A percentile compares a stretch with the other conserved stretches of the same genome.
Conservation (phyloP, 53 echinoderm and acorn worm species). For the Paracentrotus lividus region DNA sequence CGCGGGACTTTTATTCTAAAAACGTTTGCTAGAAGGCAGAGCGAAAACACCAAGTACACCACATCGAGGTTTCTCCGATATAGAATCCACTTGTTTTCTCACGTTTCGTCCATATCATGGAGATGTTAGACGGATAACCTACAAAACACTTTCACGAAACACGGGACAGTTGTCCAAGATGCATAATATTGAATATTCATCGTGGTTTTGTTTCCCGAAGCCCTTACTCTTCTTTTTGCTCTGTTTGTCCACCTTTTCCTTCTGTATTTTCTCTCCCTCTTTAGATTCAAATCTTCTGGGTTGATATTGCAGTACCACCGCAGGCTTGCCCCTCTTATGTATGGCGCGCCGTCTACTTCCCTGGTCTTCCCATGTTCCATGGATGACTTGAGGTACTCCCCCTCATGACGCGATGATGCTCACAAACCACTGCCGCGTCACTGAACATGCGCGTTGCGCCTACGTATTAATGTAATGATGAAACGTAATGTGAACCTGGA, state of each 20-base stretch:
- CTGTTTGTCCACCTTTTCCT: conserved; percentile 53
- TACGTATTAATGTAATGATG: not conserved
- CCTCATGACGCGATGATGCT: not conserved
- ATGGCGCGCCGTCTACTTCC: conserved; percentile 12
- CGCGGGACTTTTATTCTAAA: not conserved
- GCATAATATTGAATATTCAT: conserved; percentile 62
- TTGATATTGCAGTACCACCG: conserved; percentile 29
- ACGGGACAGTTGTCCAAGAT: conserved; percentile 59
- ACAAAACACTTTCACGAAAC: conserved; percentile 27
- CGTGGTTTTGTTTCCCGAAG: conserved; percentile 35
- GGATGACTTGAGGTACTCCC: not conserved
- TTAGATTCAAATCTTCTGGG: not conserved
- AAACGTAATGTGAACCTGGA: not conserved
- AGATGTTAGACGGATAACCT: conserved; percentile 57
- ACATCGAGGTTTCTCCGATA: conserved; percentile 21
- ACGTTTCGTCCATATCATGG: conserved; percentile 16
- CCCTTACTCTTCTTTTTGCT: conserved; percentile 9
- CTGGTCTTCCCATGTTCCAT: not conserved
- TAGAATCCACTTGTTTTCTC: conserved; percentile 45
- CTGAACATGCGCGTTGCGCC: not conserved
- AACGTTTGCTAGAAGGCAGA: conserved; percentile 1
- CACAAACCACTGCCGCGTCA: not conserved
- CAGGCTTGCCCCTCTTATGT: conserved; percentile 32
- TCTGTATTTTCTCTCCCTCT: not conserved
- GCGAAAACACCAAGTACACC: not conserved